phyloP scores from a whole-genome alignment of 2,888 invertebrate species.

The Malachius bipustulatus region DNA sequence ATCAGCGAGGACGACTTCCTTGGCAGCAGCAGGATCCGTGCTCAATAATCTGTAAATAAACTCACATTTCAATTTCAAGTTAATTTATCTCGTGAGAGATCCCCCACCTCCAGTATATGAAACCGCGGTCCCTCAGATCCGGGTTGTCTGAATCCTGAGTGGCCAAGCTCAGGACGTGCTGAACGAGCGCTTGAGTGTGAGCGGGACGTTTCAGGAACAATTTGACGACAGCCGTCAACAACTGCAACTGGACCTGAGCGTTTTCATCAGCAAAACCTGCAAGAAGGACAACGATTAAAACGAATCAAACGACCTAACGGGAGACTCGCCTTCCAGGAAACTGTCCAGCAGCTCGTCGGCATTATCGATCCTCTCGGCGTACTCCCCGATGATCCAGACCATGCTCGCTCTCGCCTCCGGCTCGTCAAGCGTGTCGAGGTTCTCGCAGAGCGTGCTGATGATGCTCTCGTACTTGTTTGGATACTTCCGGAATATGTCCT shows the following conservation, averaged over 20 bases:
- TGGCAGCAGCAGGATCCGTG: conserved; percentile 98
- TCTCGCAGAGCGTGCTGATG: conserved; percentile 97
- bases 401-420: conserved; percentile 98
- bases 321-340: conserved; percentile 67
- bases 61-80: background rate
- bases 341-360: conserved; percentile 97
- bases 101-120: conserved; percentile 87
- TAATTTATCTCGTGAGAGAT: background rate
- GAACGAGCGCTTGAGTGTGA: conserved; percentile 96
- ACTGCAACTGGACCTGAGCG: conserved; percentile 63
- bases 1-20: conserved; percentile 96
- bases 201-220: conserved; percentile 95
- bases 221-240: conserved; percentile 96
- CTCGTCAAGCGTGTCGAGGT: conserved; percentile 95
- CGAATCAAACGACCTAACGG: background rate
- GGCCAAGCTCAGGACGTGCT: conserved; percentile 82
- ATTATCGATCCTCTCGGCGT: conserved; percentile 98
- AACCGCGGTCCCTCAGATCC: conserved; percentile 93
- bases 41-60: conserved; percentile 55
- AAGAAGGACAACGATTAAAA: too few relatives aligned
- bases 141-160: conserved; percentile 96
- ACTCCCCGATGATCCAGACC: conserved; percentile 95
- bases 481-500: conserved; percentile 91
- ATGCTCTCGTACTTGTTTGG: conserved; percentile 99
- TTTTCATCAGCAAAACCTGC: conserved; percentile 34